phyloP scores from a whole-genome alignment of 1,140 invertebrate genomes.

The Aphis gossypii region DNA sequence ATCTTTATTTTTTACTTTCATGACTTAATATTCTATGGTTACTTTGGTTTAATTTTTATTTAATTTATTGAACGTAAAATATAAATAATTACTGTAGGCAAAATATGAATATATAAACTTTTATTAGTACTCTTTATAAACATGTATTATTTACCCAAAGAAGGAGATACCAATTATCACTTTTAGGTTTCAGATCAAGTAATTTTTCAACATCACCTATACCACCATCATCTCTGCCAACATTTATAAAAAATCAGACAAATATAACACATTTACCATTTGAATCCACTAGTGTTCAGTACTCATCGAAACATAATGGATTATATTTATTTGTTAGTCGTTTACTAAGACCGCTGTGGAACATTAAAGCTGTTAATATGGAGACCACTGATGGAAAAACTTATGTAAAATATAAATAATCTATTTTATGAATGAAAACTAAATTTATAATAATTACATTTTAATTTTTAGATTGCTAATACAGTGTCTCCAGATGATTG shows the following conservation, averaged over 20 bases:
- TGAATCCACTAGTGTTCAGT: conserved; percentile 63
- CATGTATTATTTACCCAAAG: not conserved
- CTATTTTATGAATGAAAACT: conserved; percentile 57
- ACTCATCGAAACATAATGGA: conserved; percentile 90
- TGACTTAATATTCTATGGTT: not conserved
- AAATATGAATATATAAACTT: not conserved
- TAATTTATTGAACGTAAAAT: not conserved
- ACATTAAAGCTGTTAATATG: conserved; percentile 65
- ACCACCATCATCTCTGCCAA: not conserved
- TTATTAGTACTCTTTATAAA: not conserved
- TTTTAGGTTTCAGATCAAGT: conserved; percentile 52
- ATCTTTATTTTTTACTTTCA: not conserved
- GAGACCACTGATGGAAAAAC: conserved; percentile 29
- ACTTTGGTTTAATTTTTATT: not conserved
- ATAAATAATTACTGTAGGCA: not conserved
- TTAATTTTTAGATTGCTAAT: conserved; percentile 63
- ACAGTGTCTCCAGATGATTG: conserved; percentile 52
- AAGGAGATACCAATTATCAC: not conserved
- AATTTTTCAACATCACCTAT: conserved; percentile 45
- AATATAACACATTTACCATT: conserved; percentile 52
- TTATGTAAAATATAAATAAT: conserved; percentile 63
- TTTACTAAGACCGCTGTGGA: conserved; percentile 85
- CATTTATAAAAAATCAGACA: conserved; percentile 32
- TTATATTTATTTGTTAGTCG: conserved; percentile 89
- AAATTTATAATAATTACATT: conserved; percentile 63